A percentile compares a stretch with the other conserved stretches of the same genome.
phyloP scores from a whole-genome alignment of 37 sponge, comb jelly and placozoan species.

The Aphrocallistes beatrix region DNA sequence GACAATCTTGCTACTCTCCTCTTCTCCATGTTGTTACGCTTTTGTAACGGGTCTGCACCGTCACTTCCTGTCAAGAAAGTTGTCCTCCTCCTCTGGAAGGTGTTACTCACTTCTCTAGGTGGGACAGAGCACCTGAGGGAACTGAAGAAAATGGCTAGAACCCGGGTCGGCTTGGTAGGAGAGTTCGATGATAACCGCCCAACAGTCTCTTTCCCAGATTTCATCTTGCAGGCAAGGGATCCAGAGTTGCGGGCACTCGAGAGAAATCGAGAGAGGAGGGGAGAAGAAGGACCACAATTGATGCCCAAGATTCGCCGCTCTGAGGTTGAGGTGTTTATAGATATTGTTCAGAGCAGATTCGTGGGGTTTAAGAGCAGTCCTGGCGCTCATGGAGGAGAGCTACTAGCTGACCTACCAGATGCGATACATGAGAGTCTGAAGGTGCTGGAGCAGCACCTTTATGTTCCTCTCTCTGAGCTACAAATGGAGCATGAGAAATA shows the following conservation, averaged over 20 bases:
- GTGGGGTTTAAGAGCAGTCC: slow-evolving; percentile 38
- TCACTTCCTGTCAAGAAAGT: slow-evolving; percentile 72
- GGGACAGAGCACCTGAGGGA: slow-evolving; percentile 35
- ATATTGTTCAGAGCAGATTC: slow-evolving; percentile 49
- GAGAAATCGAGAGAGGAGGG: background rate
- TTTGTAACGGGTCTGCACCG: slow-evolving; percentile 66
- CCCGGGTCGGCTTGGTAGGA: slow-evolving; percentile 33
- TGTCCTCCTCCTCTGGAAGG: slow-evolving; percentile 75
- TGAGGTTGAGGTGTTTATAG: slow-evolving; percentile 59
- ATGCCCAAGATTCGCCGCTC: slow-evolving; percentile 54
- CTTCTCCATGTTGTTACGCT: slow-evolving; percentile 62
- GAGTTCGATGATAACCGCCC: slow-evolving; percentile 31
- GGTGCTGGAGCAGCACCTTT: slow-evolving; percentile 59
- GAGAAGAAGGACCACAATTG: slow-evolving; percentile 30
- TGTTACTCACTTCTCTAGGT: slow-evolving; percentile 54
- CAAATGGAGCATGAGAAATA: slow-evolving; percentile 57
- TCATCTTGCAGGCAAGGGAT: background rate
- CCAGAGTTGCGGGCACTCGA: background rate
- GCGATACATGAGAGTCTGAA: slow-evolving; percentile 67
- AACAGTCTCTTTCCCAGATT: background rate
- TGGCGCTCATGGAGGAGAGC: background rate
- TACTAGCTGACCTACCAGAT: slow-evolving; percentile 36
- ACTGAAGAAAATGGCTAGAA: slow-evolving; percentile 42
- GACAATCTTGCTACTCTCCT: slow-evolving; percentile 44
- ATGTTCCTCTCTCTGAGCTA: slow-evolving; percentile 59